Base-by-base conservation (phyloP, 2,797 vertebrate genomes). In the Sebastes matsubarae region DNA sequence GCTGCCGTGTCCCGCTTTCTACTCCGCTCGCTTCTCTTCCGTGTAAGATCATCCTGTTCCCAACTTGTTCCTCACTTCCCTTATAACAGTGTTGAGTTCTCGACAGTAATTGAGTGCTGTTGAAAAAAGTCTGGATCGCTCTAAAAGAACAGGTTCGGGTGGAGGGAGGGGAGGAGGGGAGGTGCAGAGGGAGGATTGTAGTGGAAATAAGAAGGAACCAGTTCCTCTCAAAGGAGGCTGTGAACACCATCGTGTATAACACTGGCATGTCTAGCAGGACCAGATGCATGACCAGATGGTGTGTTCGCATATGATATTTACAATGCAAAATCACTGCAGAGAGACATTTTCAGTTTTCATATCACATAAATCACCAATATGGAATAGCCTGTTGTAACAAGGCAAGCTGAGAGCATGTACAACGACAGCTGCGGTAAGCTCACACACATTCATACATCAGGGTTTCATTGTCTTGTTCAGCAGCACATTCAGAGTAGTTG, bases 201-300 rank as follows among this genome's bases (percentile, higher is more conserved):
- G 71, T 78, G 68, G 36, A 63, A 75, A 65, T 18, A 29, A 68
- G 29, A 42, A 75, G 50, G 74, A 79, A 81, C 59, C 79, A 60
- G 79, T 87, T 93, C 85, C 46, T 59, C 61, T 79, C 50, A 61
- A 42, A 77, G 25, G 18, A 82, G 24, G 8, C 80, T 60, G 34
- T 20, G 65, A 67, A 68, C 67, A 29, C 55, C 25, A 6, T 75
- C 61, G 55, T 76, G 29, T 71, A 10, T 70, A 50, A 57, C 50
- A 58, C 29, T 61, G 72, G 79, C 55, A 66, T 81, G 66, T 76
- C 76, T 77, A 20, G 34, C 61, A 57, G 29, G 25, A 81, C 63
- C 87, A 89, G 86, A 85, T 88, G 81, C 78, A 82, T 57, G 61
- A 82, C 78, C 91, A 92, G 88, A 87, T 91, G 90, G 82, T 72